Conservation (phyloP, 1,140 invertebrate genomes). For the Sipha flava region DNA sequence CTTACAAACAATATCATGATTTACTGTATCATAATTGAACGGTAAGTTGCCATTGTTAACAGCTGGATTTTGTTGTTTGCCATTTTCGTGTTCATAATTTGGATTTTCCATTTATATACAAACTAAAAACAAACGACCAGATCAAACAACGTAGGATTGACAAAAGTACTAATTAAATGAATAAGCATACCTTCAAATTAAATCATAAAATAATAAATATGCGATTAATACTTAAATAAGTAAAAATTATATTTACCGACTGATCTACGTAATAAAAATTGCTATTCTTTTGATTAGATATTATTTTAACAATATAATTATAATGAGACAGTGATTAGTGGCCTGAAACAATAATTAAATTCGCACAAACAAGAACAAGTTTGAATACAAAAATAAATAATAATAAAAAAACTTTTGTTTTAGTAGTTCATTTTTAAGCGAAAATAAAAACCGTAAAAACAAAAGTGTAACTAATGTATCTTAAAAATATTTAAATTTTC, state of each 20-base stretch:
- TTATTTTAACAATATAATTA: too few relatives aligned
- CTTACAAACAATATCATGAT: neutral
- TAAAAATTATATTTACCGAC: neutral
- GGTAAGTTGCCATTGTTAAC: neutral
- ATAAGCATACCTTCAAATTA: neutral
- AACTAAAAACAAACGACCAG: neutral
- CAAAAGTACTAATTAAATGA: neutral
- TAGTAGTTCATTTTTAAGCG: too few relatives aligned
- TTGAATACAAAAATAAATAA: too few relatives aligned
- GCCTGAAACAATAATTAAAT: too few relatives aligned
- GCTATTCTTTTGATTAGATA: neutral
- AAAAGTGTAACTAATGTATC: too few relatives aligned
- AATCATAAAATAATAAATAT: neutral
- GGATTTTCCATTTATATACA: neutral
- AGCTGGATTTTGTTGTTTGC: neutral
- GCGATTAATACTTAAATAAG: neutral
- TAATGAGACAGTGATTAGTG: too few relatives aligned
- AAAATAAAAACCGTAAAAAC: too few relatives aligned
- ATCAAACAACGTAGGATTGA: neutral
- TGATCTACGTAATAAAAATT: neutral
- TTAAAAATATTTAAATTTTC: too few relatives aligned
- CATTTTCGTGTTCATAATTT: neutral
- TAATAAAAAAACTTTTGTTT: too few relatives aligned
- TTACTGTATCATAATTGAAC: neutral
- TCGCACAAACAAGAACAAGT: too few relatives aligned